Evolutionary conservation across 1,140 invertebrate species (phyloP), one percentile per base, ranked within the genome.

Genomic region (Nomia melanderi): DNA sequence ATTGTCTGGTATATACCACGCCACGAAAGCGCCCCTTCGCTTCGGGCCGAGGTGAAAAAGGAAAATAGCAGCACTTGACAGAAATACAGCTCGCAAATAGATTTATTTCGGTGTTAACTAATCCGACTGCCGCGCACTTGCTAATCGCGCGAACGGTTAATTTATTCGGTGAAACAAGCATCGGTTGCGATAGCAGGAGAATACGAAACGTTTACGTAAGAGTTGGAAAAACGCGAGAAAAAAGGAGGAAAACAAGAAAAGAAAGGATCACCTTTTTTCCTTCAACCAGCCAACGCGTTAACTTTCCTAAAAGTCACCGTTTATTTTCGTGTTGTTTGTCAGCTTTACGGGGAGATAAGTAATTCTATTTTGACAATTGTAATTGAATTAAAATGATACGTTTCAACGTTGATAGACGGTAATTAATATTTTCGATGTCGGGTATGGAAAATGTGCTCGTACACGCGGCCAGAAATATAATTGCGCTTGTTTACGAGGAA

Each of bases 401-500:
- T 20, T 60, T 53, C 23, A 60, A 44, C 65, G 65, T 76, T 70
- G 64, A 67, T 47, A 50, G 44, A 47, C 29, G 65, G 14, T 70
- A 59, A 75, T 67, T 57, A 63, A 67, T 75, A 75, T 67, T 66
- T 57, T 31, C 31, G 23, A 50, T n/a, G 20, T 9, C 39, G 27
- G 2, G 56, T 31, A 60, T 60, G 47, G 69, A n/a, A 29, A 56
- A 66, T 76, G 14, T 29, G 12, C 23, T 65, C 11, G 39, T 31
- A 20, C 1, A 9, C 56, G 27, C 9, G 31, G 64, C 64, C 41
- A 76, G 65, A 54, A 77, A 77, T 83, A 73, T 71, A 82, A 82
- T 82, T 78, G 77, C 25, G 44, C 81, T 78, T 82, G 70, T 74
- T 78, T 72, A 53, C 59, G 64, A 78, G 69, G 66, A 78, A 54